phyloP scores from a whole-genome alignment of 2,113 vertebrate genomes.

The Apodemus sylvaticus region DNA sequence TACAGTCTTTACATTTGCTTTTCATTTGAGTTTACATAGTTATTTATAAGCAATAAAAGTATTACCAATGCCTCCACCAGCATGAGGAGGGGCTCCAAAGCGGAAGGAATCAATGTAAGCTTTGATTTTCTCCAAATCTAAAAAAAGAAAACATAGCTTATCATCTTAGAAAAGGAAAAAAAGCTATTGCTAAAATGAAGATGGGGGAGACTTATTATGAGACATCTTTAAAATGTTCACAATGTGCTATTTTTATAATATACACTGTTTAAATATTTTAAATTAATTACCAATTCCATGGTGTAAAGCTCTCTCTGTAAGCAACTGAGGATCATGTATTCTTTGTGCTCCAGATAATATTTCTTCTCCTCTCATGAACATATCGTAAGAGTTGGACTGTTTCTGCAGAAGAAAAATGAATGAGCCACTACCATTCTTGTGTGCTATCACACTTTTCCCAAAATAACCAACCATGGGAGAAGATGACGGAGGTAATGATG shows the following conservation, averaged over 20 bases:
- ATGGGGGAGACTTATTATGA: neutral
- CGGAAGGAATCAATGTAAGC: slow-evolving; percentile 98
- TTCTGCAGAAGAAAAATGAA: slow-evolving; percentile 86
- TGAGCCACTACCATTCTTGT: neutral
- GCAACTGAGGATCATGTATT: slow-evolving; percentile 94
- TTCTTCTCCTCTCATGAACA: slow-evolving; percentile 99
- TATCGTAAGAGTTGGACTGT: slow-evolving; percentile 98
- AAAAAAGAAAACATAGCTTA: slow-evolving; percentile 33
- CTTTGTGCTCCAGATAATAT: slow-evolving; percentile 98
- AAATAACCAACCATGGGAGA: neutral
- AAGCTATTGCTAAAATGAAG: slow-evolving; percentile 10
- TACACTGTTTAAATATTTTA: slow-evolving; percentile 36
- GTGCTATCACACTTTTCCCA: neutral
- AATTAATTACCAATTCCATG: slow-evolving; percentile 93
- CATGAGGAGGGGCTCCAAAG: slow-evolving; percentile 97
- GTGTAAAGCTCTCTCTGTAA: slow-evolving; percentile 94
- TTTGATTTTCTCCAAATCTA: slow-evolving; percentile 99
- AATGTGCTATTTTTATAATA: slow-evolving; percentile 31
- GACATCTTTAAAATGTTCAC: slow-evolving; percentile 44
- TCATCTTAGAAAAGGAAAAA: slow-evolving; percentile 49
- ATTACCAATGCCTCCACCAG: slow-evolving; percentile 97
- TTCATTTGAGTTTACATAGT: neutral
- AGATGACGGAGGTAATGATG: neutral
- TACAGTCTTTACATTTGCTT: slow-evolving; percentile 11
- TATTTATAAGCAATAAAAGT: slow-evolving; percentile 28